A percentile compares a stretch with the other conserved stretches of the same genome.
Evolutionary conservation across 2,888 invertebrate species (phyloP).

Genomic region (Campopleginae sp.): DNA sequence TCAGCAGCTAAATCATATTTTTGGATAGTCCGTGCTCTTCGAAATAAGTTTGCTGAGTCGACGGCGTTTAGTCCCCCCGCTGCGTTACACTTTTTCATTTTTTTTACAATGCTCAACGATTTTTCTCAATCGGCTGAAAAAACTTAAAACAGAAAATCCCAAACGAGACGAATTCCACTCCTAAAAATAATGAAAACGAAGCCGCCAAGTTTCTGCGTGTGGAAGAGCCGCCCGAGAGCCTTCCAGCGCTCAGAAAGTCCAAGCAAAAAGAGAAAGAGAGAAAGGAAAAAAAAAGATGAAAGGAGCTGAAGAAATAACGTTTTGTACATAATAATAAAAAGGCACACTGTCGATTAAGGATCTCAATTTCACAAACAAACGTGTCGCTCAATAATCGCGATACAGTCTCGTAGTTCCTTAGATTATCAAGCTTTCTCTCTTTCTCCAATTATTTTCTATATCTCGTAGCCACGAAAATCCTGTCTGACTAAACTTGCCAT

Average conservation of each 20-base stretch:
- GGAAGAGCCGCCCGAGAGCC: not conserved
- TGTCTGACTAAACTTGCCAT: constrained; percentile 76
- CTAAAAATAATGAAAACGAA: not conserved
- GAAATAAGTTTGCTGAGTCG: not conserved
- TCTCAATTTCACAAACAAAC: constrained; percentile 65
- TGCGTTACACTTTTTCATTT: not conserved
- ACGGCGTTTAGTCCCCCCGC: not conserved
- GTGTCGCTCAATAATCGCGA: constrained; percentile 58
- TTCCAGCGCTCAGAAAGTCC: not conserved
- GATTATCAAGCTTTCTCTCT: constrained; percentile 58
- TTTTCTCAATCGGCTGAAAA: not conserved
- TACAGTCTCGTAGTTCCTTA: constrained; percentile 65
- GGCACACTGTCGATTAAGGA: constrained; percentile 70
- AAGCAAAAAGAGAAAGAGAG: constrained; percentile 25
- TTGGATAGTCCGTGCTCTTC: not conserved
- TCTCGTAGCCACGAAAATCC: constrained; percentile 55
- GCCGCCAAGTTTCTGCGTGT: not conserved
- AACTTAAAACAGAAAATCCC: not conserved
- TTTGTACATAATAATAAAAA: constrained; percentile 68
- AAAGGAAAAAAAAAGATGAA: constrained; percentile 43
- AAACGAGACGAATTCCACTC: not conserved
- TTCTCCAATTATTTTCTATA: constrained; percentile 40
- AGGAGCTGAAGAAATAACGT: constrained; percentile 40
- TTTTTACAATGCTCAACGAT: not conserved
- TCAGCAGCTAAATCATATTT: not conserved